A percentile compares a stretch with the other conserved stretches of the same genome.
Evolutionary conservation across 2,888 invertebrate species (phyloP).

Genomic region (Yponomeuta cagnagella): DNA sequence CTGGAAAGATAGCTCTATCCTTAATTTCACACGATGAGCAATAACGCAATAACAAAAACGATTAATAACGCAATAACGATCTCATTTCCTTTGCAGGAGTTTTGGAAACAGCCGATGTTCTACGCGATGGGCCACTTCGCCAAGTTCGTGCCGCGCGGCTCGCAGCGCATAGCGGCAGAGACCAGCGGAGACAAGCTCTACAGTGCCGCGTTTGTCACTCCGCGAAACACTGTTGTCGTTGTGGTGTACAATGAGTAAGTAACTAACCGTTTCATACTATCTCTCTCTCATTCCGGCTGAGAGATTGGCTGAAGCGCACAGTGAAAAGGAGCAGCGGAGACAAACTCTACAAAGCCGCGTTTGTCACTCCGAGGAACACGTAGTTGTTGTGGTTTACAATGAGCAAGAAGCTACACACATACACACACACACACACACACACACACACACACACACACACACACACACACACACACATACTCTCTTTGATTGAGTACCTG

Average conservation of each 20-base stretch:
- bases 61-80: neutral
- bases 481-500: too few relatives aligned
- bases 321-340: conserved; percentile 21
- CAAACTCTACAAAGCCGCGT: conserved; percentile 35
- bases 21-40: too few relatives aligned
- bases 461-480: too few relatives aligned
- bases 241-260: conserved; percentile 57
- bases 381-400: conserved; percentile 53
- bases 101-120: conserved; percentile 93
- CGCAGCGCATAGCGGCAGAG: conserved; percentile 43
- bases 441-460: too few relatives aligned
- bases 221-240: conserved; percentile 42
- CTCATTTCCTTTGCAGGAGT: conserved; percentile 66
- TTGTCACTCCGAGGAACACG: conserved; percentile 44
- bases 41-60: too few relatives aligned
- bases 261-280: neutral
- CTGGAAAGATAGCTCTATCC: too few relatives aligned
- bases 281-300: neutral
- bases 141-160: conserved; percentile 80
- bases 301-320: conserved; percentile 58
- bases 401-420: conserved; percentile 35
- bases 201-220: conserved; percentile 29
- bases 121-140: conserved; percentile 90
- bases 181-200: conserved; percentile 17
- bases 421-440: neutral